Base-by-base conservation (phyloP, 2,113 vertebrate species). In the Cochlearius cochlearius region DNA sequence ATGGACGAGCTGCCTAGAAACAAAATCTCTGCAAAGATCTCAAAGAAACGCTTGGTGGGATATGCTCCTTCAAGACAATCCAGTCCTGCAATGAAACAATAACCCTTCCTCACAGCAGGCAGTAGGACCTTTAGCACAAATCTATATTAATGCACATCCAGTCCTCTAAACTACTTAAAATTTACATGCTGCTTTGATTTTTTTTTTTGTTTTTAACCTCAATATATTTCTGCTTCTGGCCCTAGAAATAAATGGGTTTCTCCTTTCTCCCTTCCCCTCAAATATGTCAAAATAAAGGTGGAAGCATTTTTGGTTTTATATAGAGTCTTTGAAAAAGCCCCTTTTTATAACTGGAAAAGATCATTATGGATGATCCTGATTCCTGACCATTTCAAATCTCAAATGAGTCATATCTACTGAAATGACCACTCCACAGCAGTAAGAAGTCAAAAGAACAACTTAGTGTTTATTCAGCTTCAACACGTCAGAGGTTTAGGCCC, bases 1-100 rank as follows among this genome's bases (percentile, higher is more conserved):
- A 32, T 3, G 39, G 16, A 2, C 0, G 6, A 72, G 38, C 23
- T 43, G 13, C 79, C 75, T 13, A 29, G 50, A n/a, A 84, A 50
- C 30, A 53, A 38, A 62, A 36, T 3, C 38, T 15, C 53, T 56
- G 30, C 53, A 19, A 13, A 63, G 25, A 23, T 49, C 23, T 18
- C 1, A 0, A 45, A 47, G 47, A 67, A 41, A 32, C 0, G 0
- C 18, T 71, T 45, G 32, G 17, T 27, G 20, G 19, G 20, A 38
- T 19, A 5, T 11, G 14, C 11, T 53, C 34, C 55, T 74, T 19
- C 27, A 18, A 29, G 5, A 36, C 10, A 52, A 10, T 9, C 22
- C 36, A 58, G 39, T 2, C 41, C 60, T 23, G 18, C 36, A 36
- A 2, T 2, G 50, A 30, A 56, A 26, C 30, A 34, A 38, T 0